Percentiles rank a stretch among this genome's conserved stretches.
These are phyloP conservation scores for Endotricha flammealis DNA, from an alignment of 2,888 invertebrate species.

Conservation along the genomic window DNA sequence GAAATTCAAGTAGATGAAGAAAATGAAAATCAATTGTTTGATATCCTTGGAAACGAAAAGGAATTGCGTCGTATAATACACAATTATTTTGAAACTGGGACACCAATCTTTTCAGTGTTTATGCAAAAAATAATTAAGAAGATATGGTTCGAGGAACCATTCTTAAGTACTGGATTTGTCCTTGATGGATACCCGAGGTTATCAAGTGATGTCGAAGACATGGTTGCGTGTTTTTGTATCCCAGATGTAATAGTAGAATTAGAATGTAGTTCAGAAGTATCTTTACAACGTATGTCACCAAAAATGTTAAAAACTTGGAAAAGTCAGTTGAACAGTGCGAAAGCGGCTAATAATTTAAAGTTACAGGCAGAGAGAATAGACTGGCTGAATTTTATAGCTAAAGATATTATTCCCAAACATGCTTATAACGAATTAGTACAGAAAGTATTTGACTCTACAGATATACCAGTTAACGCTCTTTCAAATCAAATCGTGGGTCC, in stretches of 20 bases:
- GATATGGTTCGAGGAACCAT: constrained; percentile 76
- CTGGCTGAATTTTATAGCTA: constrained; percentile 49
- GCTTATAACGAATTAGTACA: constrained; percentile 51
- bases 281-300: constrained; percentile 45
- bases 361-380: constrained; percentile 33
- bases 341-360: constrained; percentile 35
- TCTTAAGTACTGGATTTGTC: constrained; percentile 69
- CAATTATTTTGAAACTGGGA: constrained; percentile 71
- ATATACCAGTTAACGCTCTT: constrained; percentile 21
- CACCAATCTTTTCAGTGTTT: constrained; percentile 58
- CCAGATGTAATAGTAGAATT: constrained; percentile 80
- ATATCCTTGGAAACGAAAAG: constrained; percentile 53
- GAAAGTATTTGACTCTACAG: constrained; percentile 20
- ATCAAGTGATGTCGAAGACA: constrained; percentile 71
- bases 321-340: constrained; percentile 51
- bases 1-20: constrained; percentile 60
- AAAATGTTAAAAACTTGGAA: constrained; percentile 56
- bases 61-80: constrained; percentile 51
- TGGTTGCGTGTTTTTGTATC: constrained; percentile 66
- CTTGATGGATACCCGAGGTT: constrained; percentile 81
- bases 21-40: constrained; percentile 39
- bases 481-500: constrained; percentile 58
- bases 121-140: constrained; percentile 59
- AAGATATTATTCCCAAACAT: constrained; percentile 43
- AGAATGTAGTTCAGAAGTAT: constrained; percentile 43